A percentile compares a stretch with the other conserved stretches of the same genome.
Evolutionary conservation across 2,113 vertebrate genomes (phyloP).

Genomic region (Cricetomys ansorgei): DNA sequence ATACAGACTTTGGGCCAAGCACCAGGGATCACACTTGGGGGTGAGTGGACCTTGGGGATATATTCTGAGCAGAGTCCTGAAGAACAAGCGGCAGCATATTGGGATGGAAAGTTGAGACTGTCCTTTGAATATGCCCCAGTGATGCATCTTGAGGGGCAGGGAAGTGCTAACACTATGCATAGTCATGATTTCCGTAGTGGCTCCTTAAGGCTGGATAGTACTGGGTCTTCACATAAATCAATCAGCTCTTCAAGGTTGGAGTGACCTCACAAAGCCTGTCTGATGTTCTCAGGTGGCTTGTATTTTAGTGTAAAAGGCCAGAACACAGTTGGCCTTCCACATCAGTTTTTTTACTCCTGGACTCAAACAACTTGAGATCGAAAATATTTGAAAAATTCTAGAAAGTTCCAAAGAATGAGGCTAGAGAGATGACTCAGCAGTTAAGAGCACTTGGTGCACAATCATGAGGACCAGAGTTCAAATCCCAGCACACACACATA

Average conservation of each 20-base stretch:
- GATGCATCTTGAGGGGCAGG: neutral
- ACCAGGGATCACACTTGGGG: slow-evolving; percentile 89
- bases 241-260: neutral
- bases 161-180: accelerated
- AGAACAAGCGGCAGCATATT: neutral
- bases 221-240: neutral
- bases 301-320: neutral
- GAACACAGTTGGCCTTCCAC: neutral
- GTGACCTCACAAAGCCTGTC: neutral
- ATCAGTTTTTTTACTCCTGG: neutral
- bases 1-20: slow-evolving; percentile 89
- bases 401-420: neutral
- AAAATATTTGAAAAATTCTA: neutral
- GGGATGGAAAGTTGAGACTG: neutral
- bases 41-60: slow-evolving; percentile 75
- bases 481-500: neutral
- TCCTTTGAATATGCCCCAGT: neutral
- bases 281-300: neutral
- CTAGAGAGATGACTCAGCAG: neutral
- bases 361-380: neutral
- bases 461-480: neutral
- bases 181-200: neutral
- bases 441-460: no score
- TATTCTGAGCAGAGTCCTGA: neutral
- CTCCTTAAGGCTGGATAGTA: neutral